Percentiles rank a stretch among this genome's conserved stretches.
Conservation (phyloP, 2,113 vertebrate species). For the Pangasianodon hypophthalmus region DNA sequence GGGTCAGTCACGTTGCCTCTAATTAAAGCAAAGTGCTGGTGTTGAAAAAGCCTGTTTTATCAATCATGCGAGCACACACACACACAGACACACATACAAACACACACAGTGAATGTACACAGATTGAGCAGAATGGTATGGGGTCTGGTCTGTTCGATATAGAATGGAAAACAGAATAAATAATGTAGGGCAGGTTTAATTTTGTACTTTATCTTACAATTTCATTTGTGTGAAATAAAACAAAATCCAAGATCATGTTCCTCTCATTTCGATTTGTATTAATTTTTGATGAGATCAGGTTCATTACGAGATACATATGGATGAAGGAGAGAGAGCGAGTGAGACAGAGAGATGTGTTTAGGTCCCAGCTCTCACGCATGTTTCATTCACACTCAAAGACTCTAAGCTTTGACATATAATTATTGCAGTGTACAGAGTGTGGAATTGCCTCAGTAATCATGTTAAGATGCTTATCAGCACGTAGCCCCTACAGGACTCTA, state of each 20-base stretch:
- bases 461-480: neutral
- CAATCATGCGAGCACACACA: neutral
- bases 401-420: neutral
- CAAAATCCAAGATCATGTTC: neutral
- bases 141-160: slow-evolving; percentile 7
- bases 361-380: neutral
- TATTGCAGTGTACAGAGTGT: slow-evolving; percentile 18
- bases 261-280: neutral
- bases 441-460: slow-evolving; percentile 14
- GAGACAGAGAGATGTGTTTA: neutral
- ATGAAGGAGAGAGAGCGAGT: neutral
- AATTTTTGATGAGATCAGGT: neutral
- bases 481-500: neutral
- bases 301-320: neutral
- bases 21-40: slow-evolving; percentile 53
- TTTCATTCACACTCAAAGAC: neutral
- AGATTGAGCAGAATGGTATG: slow-evolving; percentile 1
- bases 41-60: slow-evolving; percentile 34
- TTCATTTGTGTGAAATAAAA: neutral
- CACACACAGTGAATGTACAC: slow-evolving; percentile 30
- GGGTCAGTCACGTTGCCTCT: slow-evolving; percentile 31
- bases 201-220: neutral
- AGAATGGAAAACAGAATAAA: slow-evolving; percentile 27
- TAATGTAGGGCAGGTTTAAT: neutral
- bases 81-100: slow-evolving; percentile 24